Evolutionary conservation across 2,797 vertebrate genomes (phyloP), one percentile per base, ranked within the genome.

Genomic region (Diceros bicornis): DNA sequence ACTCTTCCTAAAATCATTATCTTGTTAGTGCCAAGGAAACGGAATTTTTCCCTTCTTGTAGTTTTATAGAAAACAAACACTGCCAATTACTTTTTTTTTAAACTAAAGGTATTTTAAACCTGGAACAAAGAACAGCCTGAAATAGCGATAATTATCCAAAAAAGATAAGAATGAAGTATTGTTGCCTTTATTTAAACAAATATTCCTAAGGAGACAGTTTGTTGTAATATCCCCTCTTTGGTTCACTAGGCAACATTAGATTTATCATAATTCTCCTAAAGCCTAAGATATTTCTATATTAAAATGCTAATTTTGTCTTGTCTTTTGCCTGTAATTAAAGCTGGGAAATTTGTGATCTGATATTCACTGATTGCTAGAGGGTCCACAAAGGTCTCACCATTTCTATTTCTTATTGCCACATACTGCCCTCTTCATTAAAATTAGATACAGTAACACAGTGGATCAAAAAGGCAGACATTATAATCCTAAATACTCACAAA

Each of bases 141-240:
- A 98, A 94, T 84, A 98, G 98, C 50, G 44, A 94, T 98, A 98
- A 98, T 98, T 97, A 98, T 21, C 68, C 81, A 77, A 96, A 98
- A 98, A 97, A 97, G 96, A 96, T 93, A 98, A 98, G 61, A 92
- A 98, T 97, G 89, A 96, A 98, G 89, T 83, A 96, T 93, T 98
- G 94, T 97, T 98, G 91, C 95, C 86, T 96, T 98, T 97, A 98
- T 96, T 98, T 98, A 96, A 98, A 98, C 89, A 98, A 97, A 96
- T 98, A 97, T 96, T 98, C 98, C 97, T 98, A 98, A 98, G 97
- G 97, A 98, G 93, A 71, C n/a, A 97, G 94, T 98, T 98, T 98
- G 97, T 72, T 98, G 87, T 94, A 98, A 98, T 98, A 96, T 6
- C 55, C 86, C 29, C 93, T 98, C 82, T 91, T 98, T 96, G 96